Evolutionary conservation across 2,888 invertebrate species (phyloP), one percentile per base, ranked within the genome.

Genomic region (Chrysolina americana): DNA sequence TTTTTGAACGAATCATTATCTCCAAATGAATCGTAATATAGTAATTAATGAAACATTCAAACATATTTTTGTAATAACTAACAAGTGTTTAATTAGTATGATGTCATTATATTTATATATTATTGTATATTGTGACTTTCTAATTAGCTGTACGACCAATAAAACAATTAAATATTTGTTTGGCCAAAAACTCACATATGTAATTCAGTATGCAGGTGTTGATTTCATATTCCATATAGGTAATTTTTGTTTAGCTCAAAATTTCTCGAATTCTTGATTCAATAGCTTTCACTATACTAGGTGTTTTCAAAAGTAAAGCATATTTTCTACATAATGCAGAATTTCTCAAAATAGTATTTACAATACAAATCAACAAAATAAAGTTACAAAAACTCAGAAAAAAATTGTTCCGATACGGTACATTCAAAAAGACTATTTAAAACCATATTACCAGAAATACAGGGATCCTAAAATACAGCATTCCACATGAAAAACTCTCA

Each of bases 61-160:
- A 44, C 13, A 15, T 15, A 4, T 44, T 44, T 44, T 44, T 44
- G 5, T 53, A 53, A 21, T 53, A 21, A 10, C 19, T 23, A 19
- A 21, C 53, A 53, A 53, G 53, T 53, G 53, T 53, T 53, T 13
- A 21, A 53, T 53, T 53, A 53, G 53, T 53, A 13, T 53, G 2
- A 21, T 0, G 21, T 53, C 19, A 21, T 53, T 53, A 53, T 19
- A 13, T 9, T 53, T 48, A 9, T 17, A 53, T 53, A 21, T 53
- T 21, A 2, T 28, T 8, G n/a, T 5, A 9, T 21, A 2, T 28
- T 8, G n/a, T 5, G n/a, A 59, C 59, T 59, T 59, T 59, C 59
- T 36, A 59, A 59, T 15, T 28, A 59, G 17, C n/a, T 59, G 28
- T 13, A 8, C 47, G 15, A n/a, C 47, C 47, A 59, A 59, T 36